Evolutionary conservation across 1,140 invertebrate genomes (phyloP).

Genomic region (Tetragonula clypearis): DNA sequence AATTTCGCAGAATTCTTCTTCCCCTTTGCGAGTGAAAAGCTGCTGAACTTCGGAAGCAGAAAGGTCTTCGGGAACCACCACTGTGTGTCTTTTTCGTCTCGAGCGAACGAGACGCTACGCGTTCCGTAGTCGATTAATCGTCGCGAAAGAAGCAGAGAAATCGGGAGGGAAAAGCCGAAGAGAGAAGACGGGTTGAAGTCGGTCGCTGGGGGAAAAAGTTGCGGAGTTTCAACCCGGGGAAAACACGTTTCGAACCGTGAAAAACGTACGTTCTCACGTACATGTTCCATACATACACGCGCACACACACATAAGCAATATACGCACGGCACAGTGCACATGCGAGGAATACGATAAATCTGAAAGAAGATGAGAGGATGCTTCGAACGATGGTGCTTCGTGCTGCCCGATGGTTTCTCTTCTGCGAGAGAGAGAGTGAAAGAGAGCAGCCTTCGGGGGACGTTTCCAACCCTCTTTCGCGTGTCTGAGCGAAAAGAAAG

Average conservation of each 20-base stretch:
- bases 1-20: neutral
- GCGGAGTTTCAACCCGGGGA: neutral
- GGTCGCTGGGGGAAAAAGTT: neutral
- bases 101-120: neutral
- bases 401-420: neutral
- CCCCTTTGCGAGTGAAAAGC: neutral
- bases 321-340: too few relatives aligned
- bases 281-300: too few relatives aligned
- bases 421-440: neutral
- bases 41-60: neutral
- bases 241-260: neutral
- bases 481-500: constrained; percentile 5
- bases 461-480: neutral
- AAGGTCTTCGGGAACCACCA: neutral
- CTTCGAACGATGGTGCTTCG: neutral
- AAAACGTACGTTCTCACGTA: neutral
- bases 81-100: neutral
- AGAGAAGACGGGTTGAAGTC: neutral
- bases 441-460: neutral
- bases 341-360: neutral
- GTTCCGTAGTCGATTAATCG: neutral
- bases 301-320: too few relatives aligned
- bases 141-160: neutral
- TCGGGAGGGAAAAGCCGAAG: neutral
- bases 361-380: neutral